Conservation (phyloP, 2,113 vertebrate species). For the Neolamprologus falcicula region DNA sequence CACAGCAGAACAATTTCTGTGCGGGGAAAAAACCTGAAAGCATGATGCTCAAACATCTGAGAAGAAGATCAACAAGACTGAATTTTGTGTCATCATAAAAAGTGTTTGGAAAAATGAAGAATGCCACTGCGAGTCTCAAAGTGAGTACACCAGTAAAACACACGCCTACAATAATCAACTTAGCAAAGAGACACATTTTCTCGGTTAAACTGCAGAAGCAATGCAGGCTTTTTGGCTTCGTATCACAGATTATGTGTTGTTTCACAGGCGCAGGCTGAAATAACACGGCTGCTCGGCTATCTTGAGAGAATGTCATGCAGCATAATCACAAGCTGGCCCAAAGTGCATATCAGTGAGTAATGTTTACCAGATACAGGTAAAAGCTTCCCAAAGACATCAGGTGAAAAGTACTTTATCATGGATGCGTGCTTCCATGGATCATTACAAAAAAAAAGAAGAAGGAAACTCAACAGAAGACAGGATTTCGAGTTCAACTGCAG, state of each 20-base stretch:
- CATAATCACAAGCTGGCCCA: constrained; percentile 30
- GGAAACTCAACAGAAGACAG: neutral
- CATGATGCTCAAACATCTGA: neutral
- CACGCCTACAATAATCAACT: neutral
- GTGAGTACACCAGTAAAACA: neutral
- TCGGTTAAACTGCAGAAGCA: neutral
- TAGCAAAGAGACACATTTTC: neutral
- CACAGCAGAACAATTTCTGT: neutral
- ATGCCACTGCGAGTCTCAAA: neutral
- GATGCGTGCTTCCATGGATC: neutral
- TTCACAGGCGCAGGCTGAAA: neutral
- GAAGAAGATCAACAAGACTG: neutral
- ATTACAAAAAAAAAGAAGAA: too few relatives aligned
- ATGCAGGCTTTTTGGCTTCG: constrained; percentile 24
- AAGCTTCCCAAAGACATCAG: neutral
- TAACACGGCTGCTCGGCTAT: neutral
- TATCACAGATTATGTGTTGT: neutral
- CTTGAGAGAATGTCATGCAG: constrained; percentile 23
- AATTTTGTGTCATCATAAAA: neutral
- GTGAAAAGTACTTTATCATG: neutral
- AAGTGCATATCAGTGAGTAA: constrained; percentile 49
- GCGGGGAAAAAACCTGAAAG: neutral
- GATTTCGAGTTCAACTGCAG: neutral
- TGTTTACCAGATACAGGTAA: constrained; percentile 22
- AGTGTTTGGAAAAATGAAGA: neutral